Evolutionary conservation across 2,797 vertebrate genomes (phyloP).

Genomic region (Thaleichthys pacificus): DNA sequence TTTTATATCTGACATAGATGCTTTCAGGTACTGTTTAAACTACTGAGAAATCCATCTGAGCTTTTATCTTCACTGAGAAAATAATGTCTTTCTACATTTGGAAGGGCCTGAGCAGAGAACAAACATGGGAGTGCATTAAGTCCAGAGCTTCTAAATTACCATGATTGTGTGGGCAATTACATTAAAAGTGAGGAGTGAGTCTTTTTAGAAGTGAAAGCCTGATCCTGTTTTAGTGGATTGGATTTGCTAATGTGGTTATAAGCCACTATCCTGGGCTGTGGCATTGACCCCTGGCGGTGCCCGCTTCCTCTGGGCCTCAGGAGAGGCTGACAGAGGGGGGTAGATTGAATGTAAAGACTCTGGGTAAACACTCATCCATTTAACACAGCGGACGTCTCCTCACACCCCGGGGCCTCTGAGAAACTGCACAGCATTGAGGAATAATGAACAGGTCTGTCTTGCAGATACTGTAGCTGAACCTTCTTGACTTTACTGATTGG

Average conservation of each 20-base stretch:
- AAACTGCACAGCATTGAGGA: slow-evolving; percentile 46
- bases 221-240: slow-evolving; percentile 65
- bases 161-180: slow-evolving; percentile 70
- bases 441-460: slow-evolving; percentile 7
- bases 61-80: slow-evolving; percentile 37
- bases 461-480: neutral
- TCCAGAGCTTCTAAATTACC: slow-evolving; percentile 56
- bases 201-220: slow-evolving; percentile 49
- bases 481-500: neutral
- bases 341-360: slow-evolving; percentile 49
- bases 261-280: slow-evolving; percentile 44
- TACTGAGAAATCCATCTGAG: slow-evolving; percentile 21
- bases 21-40: slow-evolving; percentile 15
- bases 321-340: slow-evolving; percentile 6
- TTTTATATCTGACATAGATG: slow-evolving; percentile 12
- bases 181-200: slow-evolving; percentile 63
- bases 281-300: slow-evolving; percentile 52
- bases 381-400: slow-evolving; percentile 58
- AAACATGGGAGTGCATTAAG: slow-evolving; percentile 48
- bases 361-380: slow-evolving; percentile 61
- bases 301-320: slow-evolving; percentile 17
- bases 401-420: slow-evolving; percentile 46
- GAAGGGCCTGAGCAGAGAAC: slow-evolving; percentile 36
- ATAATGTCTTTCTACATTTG: slow-evolving; percentile 37
- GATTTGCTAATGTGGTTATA: slow-evolving; percentile 70